A percentile compares a stretch with the other conserved stretches of the same genome.
Conservation (phyloP, 2,888 invertebrate genomes). For the Euzophera pinguis region DNA sequence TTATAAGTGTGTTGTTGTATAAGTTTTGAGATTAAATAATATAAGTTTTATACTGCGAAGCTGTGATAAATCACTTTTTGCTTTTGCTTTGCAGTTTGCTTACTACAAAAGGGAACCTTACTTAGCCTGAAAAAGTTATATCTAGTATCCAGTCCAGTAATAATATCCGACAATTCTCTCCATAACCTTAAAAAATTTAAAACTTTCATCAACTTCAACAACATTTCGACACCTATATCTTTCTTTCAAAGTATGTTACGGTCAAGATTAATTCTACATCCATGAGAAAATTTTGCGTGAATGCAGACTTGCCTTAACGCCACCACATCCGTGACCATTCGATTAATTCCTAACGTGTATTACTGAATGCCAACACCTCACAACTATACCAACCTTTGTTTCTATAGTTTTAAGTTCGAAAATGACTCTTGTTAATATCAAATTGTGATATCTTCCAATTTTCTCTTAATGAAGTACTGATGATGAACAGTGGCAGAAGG, state of each 20-base stretch:
- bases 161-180: no score
- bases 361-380: constrained; percentile 1
- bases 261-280: background rate
- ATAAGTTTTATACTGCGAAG: no score
- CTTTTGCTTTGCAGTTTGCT: no score
- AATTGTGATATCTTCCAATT: constrained; percentile 5
- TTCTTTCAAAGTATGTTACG: background rate
- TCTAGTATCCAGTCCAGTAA: no score
- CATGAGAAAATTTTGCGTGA: background rate
- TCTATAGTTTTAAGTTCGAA: background rate
- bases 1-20: no score
- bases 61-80: no score
- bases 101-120: no score
- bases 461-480: constrained; percentile 3
- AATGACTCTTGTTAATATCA: background rate
- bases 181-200: no score
- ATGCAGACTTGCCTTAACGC: background rate
- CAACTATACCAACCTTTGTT: background rate
- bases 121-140: no score
- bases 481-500: constrained; percentile 2
- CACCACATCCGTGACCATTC: constrained; percentile 8
- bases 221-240: background rate
- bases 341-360: constrained; percentile 1
- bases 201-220: no score
- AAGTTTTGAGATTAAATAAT: no score